Percentiles rank a stretch among this genome's conserved stretches.
These are phyloP conservation scores for Hemicentrotus pulcherrimus DNA, from an alignment of 35 echinoderm and acorn worm genomes.

Conservation along the genomic window DNA sequence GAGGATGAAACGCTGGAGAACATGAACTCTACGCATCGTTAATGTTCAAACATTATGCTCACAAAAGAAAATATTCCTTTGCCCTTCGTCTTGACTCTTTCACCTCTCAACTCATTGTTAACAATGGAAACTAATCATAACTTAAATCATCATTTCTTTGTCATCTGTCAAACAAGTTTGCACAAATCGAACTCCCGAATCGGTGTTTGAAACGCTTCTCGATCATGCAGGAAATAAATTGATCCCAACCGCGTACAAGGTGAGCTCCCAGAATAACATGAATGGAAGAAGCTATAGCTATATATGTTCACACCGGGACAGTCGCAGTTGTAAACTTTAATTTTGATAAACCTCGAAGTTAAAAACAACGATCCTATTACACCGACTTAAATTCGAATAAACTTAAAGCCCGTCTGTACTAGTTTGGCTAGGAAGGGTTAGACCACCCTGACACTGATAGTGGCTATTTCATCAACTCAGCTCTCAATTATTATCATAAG, in stretches of 20 bases:
- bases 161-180: neutral
- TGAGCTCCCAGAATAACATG: neutral
- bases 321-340: too few relatives aligned
- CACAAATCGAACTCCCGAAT: neutral
- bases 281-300: neutral
- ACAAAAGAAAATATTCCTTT: neutral
- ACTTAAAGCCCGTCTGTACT: too few relatives aligned
- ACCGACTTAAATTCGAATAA: too few relatives aligned
- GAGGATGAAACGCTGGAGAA: too few relatives aligned
- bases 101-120: neutral
- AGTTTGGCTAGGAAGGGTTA: too few relatives aligned
- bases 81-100: neutral
- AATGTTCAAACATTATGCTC: neutral
- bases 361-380: too few relatives aligned
- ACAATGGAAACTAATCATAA: neutral
- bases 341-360: too few relatives aligned
- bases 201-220: neutral
- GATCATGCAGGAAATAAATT: neutral
- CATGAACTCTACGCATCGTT: neutral
- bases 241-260: neutral
- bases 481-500: too few relatives aligned
- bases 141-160: neutral
- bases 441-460: too few relatives aligned
- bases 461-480: too few relatives aligned
- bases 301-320: too few relatives aligned